Conservation (phyloP, 2,888 invertebrate genomes). For the Diaphora mendica region DNA sequence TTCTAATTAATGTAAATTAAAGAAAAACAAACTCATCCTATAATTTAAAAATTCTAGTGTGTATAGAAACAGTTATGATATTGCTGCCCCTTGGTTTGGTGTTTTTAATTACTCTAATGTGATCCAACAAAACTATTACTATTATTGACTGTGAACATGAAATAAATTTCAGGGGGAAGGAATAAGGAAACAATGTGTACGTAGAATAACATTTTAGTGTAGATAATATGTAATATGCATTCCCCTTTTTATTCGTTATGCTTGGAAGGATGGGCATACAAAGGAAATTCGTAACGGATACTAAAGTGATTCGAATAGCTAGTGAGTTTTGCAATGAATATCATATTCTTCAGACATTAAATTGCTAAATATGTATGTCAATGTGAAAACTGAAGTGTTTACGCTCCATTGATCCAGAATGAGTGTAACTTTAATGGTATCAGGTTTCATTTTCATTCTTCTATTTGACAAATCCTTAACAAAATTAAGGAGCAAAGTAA, state of each 20-base stretch:
- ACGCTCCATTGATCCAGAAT: slow-evolving; percentile 41
- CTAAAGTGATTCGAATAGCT: slow-evolving; percentile 38
- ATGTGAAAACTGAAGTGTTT: slow-evolving; percentile 37
- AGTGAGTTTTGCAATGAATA: slow-evolving; percentile 46
- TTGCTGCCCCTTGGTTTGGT: not conserved
- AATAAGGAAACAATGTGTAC: slow-evolving; percentile 45
- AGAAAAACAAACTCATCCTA: slow-evolving; percentile 5
- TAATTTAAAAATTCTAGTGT: not conserved
- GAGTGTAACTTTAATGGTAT: slow-evolving; percentile 21
- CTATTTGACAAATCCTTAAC: not conserved
- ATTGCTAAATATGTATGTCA: slow-evolving; percentile 40
- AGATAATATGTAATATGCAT: slow-evolving; percentile 34
- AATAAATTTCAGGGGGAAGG: slow-evolving; percentile 33
- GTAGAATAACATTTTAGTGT: slow-evolving; percentile 45
- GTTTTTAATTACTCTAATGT: not conserved
- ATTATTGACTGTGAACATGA: slow-evolving; percentile 25
- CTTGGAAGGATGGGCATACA: slow-evolving; percentile 51
- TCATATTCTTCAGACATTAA: slow-evolving; percentile 42
- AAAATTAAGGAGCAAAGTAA: not conserved
- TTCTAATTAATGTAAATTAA: slow-evolving; percentile 19
- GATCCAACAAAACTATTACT: slow-evolving; percentile 7
- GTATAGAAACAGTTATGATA: not conserved
- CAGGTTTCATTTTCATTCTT: not conserved
- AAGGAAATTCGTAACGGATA: slow-evolving; percentile 39
- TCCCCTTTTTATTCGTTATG: slow-evolving; percentile 55